Evolutionary conservation across 1,140 invertebrate genomes (phyloP).

Genomic region (Megalonaias nervosa): DNA sequence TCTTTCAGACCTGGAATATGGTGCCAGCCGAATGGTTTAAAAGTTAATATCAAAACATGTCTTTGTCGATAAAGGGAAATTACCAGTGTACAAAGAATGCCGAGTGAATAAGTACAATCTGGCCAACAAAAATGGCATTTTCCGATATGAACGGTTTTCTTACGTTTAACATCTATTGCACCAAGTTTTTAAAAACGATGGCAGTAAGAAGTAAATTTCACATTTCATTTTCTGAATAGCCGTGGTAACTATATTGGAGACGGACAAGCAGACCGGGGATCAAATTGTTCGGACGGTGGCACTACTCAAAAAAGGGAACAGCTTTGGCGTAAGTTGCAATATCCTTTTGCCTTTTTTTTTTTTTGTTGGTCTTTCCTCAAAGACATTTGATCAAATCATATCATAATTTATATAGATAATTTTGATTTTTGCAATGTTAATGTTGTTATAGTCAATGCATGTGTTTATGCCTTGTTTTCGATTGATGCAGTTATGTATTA

Average conservation of each 20-base stretch:
- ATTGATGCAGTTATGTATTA: too few relatives aligned
- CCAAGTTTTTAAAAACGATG: background rate
- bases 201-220: background rate
- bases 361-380: background rate
- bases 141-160: too few relatives aligned
- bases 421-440: too few relatives aligned
- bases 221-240: constrained; percentile 46
- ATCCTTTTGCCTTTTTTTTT: background rate
- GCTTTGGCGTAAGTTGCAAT: constrained; percentile 63
- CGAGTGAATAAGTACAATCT: too few relatives aligned
- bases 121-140: too few relatives aligned
- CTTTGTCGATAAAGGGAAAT: too few relatives aligned
- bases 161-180: background rate
- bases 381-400: background rate
- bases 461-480: too few relatives aligned
- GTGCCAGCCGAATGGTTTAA: too few relatives aligned
- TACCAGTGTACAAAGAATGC: too few relatives aligned
- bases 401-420: background rate
- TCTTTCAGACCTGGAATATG: too few relatives aligned
- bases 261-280: constrained; percentile 56
- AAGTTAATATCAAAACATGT: too few relatives aligned
- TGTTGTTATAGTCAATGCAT: too few relatives aligned
- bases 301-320: constrained; percentile 64
- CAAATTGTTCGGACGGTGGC: constrained; percentile 52
- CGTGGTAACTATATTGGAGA: constrained; percentile 64